A percentile compares a stretch with the other conserved stretches of the same genome.
phyloP scores from a whole-genome alignment of 1,140 invertebrate species.

The Drosophila ogumai region DNA sequence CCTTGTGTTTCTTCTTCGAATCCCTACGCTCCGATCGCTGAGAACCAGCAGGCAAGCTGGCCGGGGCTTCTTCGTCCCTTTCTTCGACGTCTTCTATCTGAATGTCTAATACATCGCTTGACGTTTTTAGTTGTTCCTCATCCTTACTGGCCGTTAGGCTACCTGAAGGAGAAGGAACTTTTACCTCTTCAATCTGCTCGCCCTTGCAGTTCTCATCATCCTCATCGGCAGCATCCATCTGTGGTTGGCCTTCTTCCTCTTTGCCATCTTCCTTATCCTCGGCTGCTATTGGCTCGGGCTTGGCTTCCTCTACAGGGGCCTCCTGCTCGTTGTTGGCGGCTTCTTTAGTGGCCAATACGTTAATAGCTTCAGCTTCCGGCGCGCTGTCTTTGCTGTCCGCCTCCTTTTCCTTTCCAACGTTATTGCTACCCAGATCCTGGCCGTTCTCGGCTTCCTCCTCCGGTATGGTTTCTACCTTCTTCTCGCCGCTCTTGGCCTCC shows the following conservation, averaged over 20 bases:
- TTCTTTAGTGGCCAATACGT: slow-evolving; percentile 1
- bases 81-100: slow-evolving; percentile 75
- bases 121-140: slow-evolving; percentile 77
- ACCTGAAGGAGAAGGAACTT: slow-evolving; percentile 74
- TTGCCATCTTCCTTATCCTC: slow-evolving; percentile 17
- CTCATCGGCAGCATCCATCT: slow-evolving; percentile 15
- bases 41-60: slow-evolving; percentile 9
- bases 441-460: slow-evolving; percentile 71
- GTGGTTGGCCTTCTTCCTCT: slow-evolving; percentile 12
- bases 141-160: slow-evolving; percentile 73
- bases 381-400: slow-evolving; percentile 4
- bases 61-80: slow-evolving; percentile 35
- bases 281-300: slow-evolving; percentile 4
- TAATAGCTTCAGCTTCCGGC: neutral
- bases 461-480: slow-evolving; percentile 70
- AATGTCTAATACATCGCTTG: slow-evolving; percentile 82
- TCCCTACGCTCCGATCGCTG: slow-evolving; percentile 41
- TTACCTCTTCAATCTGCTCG: slow-evolving; percentile 68
- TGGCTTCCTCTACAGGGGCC: slow-evolving; percentile 16
- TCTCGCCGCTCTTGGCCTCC: slow-evolving; percentile 45
- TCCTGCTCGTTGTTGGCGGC: slow-evolving; percentile 9
- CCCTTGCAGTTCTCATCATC: slow-evolving; percentile 23
- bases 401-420: slow-evolving; percentile 1
- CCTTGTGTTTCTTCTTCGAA: slow-evolving; percentile 38
- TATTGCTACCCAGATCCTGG: slow-evolving; percentile 7